Percentiles rank a stretch among this genome's conserved stretches.
phyloP scores from a whole-genome alignment of 2,797 vertebrate genomes.

The Gouania willdenowi region DNA sequence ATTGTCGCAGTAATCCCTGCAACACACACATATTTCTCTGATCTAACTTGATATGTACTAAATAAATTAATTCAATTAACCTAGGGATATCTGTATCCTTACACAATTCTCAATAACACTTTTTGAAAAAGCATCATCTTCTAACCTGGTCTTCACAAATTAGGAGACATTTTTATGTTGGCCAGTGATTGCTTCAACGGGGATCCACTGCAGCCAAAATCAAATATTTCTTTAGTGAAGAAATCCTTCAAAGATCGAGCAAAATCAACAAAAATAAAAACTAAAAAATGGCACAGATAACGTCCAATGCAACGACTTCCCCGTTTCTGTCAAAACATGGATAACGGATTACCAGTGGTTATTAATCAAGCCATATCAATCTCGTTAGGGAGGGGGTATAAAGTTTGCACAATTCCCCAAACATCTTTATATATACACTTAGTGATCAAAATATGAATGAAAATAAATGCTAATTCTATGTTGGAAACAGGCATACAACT shows the following conservation, averaged over 20 bases:
- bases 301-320: conserved; percentile 36
- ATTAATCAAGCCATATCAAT: too few species aligned
- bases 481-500: neutral
- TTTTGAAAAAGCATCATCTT: too few species aligned
- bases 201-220: conserved; percentile 13
- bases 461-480: conserved; percentile 3
- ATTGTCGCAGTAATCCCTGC: too few species aligned
- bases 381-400: conserved; percentile 18
- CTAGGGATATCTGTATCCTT: too few species aligned
- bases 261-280: too few species aligned
- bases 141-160: conserved; percentile 21
- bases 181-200: conserved; percentile 23
- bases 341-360: conserved; percentile 49
- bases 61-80: too few species aligned
- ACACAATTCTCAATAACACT: neutral
- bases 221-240: conserved; percentile 15
- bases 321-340: conserved; percentile 41
- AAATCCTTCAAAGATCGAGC: conserved; percentile 24
- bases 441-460: neutral
- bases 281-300: conserved; percentile 16
- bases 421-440: neutral
- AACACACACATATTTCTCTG: too few species aligned
- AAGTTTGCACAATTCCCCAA: conserved; percentile 15
- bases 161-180: conserved; percentile 17
- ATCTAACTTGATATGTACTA: too few species aligned